phyloP scores from a whole-genome alignment of 1,140 invertebrate genomes.

The Papilio xuthus region DNA sequence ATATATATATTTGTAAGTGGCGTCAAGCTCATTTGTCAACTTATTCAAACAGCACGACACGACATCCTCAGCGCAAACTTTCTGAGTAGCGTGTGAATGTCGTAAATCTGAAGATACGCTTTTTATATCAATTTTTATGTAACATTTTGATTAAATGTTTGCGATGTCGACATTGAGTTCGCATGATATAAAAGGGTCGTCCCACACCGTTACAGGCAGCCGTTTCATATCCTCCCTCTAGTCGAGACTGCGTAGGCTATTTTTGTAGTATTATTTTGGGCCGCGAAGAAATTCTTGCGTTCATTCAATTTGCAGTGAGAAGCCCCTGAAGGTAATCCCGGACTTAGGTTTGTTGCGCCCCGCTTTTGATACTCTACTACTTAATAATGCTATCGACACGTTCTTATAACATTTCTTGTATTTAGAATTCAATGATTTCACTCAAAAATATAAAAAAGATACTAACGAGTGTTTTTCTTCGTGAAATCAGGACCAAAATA shows the following conservation, averaged over 20 bases:
- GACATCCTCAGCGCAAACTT: conserved; percentile 27
- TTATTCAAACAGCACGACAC: conserved; percentile 12
- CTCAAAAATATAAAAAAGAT: background rate
- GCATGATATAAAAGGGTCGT: conserved; percentile 8
- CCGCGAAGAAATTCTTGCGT: conserved; percentile 59
- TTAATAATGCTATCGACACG: conserved; percentile 38
- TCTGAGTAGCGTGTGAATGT: conserved; percentile 13
- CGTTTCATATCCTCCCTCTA: conserved; percentile 18
- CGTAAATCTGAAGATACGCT: conserved; percentile 33
- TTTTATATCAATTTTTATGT: conserved; percentile 34
- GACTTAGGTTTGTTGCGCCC: conserved; percentile 73
- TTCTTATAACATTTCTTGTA: conserved; percentile 44
- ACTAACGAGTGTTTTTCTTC: too few relatives aligned
- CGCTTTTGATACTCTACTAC: conserved; percentile 57
- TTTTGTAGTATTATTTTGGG: conserved; percentile 49
- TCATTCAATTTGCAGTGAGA: conserved; percentile 77
- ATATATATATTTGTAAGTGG: background rate
- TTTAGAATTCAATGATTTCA: conserved; percentile 38
- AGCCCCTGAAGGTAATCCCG: conserved; percentile 76
- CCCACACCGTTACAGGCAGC: background rate
- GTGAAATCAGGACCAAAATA: background rate
- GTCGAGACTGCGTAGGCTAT: conserved; percentile 21
- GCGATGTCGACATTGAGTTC: conserved; percentile 9
- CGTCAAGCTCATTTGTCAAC: conserved; percentile 20
- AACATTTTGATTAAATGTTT: conserved; percentile 35